These are phyloP conservation scores for Parochlus steinenii DNA, from an alignment of 2,888 invertebrate species.

Conservation along the genomic window DNA sequence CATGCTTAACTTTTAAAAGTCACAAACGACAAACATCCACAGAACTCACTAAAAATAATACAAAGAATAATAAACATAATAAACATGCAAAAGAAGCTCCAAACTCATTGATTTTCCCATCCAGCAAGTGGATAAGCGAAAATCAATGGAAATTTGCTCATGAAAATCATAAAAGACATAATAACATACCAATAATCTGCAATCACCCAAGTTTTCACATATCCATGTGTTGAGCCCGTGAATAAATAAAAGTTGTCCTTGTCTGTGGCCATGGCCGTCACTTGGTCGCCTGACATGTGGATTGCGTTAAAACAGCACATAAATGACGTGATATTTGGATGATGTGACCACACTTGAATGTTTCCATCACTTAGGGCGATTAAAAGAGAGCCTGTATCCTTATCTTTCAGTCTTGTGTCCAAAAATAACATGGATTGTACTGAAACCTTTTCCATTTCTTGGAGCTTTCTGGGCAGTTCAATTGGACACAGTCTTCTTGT, in stretches of 20 bases:
- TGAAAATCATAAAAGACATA: background rate
- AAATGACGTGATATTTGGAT: slow-evolving; percentile 36
- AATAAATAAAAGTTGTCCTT: slow-evolving; percentile 51
- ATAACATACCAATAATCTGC: slow-evolving; percentile 39
- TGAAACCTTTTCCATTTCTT: background rate
- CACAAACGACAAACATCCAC: too few relatives aligned
- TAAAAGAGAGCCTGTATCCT: slow-evolving; percentile 40
- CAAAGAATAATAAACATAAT: too few relatives aligned
- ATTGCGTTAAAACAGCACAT: slow-evolving; percentile 50
- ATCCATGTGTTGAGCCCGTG: slow-evolving; percentile 54
- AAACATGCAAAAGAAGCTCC: too few relatives aligned
- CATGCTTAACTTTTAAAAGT: too few relatives aligned
- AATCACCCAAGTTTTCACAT: slow-evolving; percentile 66
- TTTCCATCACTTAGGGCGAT: slow-evolving; percentile 58
- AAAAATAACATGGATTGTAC: slow-evolving; percentile 7
- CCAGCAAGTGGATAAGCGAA: too few relatives aligned
- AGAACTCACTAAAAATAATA: too few relatives aligned
- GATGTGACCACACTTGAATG: slow-evolving; percentile 69
- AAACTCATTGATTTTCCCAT: too few relatives aligned
- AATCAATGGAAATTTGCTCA: too few relatives aligned
- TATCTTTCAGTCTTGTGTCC: slow-evolving; percentile 4
- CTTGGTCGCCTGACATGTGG: slow-evolving; percentile 41
- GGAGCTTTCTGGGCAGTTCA: too few relatives aligned
- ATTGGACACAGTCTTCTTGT: too few relatives aligned
- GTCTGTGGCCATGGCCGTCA: slow-evolving; percentile 46